Base-by-base conservation (phyloP, 2,797 vertebrate genomes). In the Galago senegalensis region DNA sequence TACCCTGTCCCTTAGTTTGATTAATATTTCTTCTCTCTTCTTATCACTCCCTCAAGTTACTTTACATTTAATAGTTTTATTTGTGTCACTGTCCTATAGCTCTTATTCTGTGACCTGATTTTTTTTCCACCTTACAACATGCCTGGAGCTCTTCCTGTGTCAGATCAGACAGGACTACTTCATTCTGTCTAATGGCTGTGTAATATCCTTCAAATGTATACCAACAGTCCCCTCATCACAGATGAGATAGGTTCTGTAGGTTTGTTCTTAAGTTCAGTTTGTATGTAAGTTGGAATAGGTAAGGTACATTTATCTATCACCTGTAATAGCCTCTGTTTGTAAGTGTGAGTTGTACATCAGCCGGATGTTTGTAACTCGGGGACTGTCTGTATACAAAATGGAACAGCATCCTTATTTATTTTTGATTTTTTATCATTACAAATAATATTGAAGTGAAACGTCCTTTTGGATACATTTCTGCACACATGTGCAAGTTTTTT, bases 331-430 rank as follows among this genome's bases (percentile, higher is more conserved):
- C 14, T 13, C 49, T 53, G 49, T 53, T 53, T 3, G 2, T 53
- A 14, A 53, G 49, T 53, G 49, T 53, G 49, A 53, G 49, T 53
- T 53, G 49, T 53, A 53, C 49, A 14, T 3, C 49, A 53, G 49
- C 16, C 13, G 13, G 49, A 53, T 53, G 49, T 53, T 53, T 53
- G 14, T 53, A 53, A 53, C 49, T 53, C 49, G 13, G 13, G 49
- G 49, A 14, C 13, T 53, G 49, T 53, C 49, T 53, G 13, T 53
- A 53, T 53, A 16, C 37, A 10, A 43, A 7, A 67, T 86, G 84
- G 70, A 69, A 67, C 18, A 25, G 29, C 37, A 91, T 93, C 40
- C 31, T 43, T 93, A 37, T 82, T 93, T 94, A 67, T 56, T 93
- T 60, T 40, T 83, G 43, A 88, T n/a, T 88, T 90, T 75, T 84